phyloP scores from a whole-genome alignment of 1,140 invertebrate species.

The Euborellia annulipes region DNA sequence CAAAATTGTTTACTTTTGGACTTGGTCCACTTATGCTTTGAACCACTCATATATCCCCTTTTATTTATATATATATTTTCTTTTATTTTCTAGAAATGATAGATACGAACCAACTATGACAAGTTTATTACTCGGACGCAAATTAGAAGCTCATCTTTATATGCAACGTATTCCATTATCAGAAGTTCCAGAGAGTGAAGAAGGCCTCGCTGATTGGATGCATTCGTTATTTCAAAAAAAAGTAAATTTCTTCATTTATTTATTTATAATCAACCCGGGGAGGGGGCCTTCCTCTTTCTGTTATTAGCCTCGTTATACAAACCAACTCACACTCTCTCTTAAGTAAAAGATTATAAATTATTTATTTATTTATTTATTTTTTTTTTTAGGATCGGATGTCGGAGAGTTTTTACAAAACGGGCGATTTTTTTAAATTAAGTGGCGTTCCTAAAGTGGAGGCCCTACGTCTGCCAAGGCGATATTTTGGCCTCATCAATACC shows the following conservation, averaged over 20 bases:
- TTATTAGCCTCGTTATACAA: conserved; percentile 2
- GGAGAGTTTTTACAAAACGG: conserved; percentile 66
- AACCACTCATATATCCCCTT: background rate
- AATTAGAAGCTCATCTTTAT: conserved; percentile 57
- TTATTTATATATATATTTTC: conserved; percentile 2
- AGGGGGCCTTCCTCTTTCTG: conserved; percentile 11
- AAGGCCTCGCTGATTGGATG: conserved; percentile 62
- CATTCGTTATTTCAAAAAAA: conserved; percentile 65
- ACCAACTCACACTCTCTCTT: background rate
- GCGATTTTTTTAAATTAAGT: conserved; percentile 62
- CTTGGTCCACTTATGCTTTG: background rate
- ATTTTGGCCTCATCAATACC: conserved; percentile 54
- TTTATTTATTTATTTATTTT: conserved; percentile 1
- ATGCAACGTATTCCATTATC: conserved; percentile 67
- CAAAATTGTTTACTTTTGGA: background rate
- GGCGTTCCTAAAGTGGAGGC: conserved; percentile 43
- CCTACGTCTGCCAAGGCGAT: conserved; percentile 36
- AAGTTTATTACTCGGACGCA: conserved; percentile 64
- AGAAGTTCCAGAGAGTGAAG: conserved; percentile 62
- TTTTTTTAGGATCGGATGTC: conserved; percentile 53
- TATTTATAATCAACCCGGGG: background rate
- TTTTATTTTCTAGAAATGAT: conserved; percentile 12
- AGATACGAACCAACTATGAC: conserved; percentile 54
- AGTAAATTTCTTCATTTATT: conserved; percentile 27
- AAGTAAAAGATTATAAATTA: background rate